Evolutionary conservation across 1,140 invertebrate genomes (phyloP).

Genomic region (Bombyx mori): DNA sequence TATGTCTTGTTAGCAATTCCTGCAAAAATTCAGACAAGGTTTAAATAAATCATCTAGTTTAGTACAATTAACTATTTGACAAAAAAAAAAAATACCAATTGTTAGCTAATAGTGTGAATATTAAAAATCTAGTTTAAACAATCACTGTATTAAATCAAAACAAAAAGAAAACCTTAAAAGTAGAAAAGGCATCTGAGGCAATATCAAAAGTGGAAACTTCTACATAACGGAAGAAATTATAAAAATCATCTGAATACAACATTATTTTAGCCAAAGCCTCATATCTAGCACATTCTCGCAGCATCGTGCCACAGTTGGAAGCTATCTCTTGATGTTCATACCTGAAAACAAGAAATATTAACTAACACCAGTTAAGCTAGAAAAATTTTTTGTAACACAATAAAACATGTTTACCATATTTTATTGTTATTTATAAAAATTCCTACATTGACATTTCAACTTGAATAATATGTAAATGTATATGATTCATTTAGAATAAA

Average conservation of each 20-base stretch:
- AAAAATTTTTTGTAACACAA: neutral
- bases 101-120: too few species aligned
- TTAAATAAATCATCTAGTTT: constrained; percentile 2
- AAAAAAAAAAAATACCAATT: neutral
- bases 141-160: too few species aligned
- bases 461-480: too few species aligned
- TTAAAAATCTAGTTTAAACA: too few species aligned
- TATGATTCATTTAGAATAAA: too few species aligned
- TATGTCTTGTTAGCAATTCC: constrained; percentile 99
- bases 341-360: constrained; percentile 69
- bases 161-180: constrained; percentile 89
- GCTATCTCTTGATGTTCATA: constrained; percentile 99
- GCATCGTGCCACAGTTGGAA: constrained; percentile 98
- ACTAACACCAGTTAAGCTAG: neutral
- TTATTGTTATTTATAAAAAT: too few species aligned
- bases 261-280: constrained; percentile 98
- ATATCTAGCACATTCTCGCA: constrained; percentile 97
- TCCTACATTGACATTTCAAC: too few species aligned
- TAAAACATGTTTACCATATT: neutral
- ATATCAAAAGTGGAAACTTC: constrained; percentile 99
- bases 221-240: constrained; percentile 99
- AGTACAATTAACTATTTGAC: neutral
- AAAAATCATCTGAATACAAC: constrained; percentile 97
- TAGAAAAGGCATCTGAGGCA: constrained; percentile 99
- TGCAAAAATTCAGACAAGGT: constrained; percentile 62